Conservation (phyloP, 2,113 vertebrate genomes). For the Hoplias malabaricus region DNA sequence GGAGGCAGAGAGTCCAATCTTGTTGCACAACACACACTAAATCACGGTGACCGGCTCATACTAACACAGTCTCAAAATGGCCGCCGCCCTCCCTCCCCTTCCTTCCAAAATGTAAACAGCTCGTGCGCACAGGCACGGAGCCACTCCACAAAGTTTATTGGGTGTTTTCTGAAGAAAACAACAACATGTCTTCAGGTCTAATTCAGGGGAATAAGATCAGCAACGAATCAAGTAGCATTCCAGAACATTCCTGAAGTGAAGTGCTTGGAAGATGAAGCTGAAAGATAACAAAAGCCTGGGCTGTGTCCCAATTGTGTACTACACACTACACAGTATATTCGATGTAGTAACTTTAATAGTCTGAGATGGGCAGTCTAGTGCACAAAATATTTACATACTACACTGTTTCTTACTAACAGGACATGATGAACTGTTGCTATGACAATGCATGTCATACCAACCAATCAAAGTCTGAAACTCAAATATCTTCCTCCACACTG, state of each 20-base stretch:
- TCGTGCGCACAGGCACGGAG: not conserved
- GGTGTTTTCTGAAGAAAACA: constrained; percentile 36
- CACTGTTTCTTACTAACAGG: no score
- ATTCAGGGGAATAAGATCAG: not conserved
- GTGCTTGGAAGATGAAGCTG: no score
- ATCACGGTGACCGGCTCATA: constrained; percentile 24
- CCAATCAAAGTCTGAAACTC: no score
- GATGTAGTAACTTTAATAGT: no score
- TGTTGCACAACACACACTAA: constrained; percentile 49
- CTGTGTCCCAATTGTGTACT: no score
- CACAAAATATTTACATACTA: no score
- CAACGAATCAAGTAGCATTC: not conserved
- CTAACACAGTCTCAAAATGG: not conserved
- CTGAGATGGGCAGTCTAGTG: no score
- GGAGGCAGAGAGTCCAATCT: constrained; percentile 51
- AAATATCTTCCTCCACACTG: no score
- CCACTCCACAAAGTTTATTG: constrained; percentile 26
- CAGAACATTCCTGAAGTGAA: not conserved
- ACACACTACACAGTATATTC: no score
- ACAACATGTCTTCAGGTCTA: not conserved
- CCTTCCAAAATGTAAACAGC: constrained; percentile 28
- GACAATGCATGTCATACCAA: no score
- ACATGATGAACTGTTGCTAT: no score
- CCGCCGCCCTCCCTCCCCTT: not conserved
- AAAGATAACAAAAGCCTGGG: no score